phyloP scores from a whole-genome alignment of 1,140 invertebrate genomes.

The Drosophila lowei region DNA sequence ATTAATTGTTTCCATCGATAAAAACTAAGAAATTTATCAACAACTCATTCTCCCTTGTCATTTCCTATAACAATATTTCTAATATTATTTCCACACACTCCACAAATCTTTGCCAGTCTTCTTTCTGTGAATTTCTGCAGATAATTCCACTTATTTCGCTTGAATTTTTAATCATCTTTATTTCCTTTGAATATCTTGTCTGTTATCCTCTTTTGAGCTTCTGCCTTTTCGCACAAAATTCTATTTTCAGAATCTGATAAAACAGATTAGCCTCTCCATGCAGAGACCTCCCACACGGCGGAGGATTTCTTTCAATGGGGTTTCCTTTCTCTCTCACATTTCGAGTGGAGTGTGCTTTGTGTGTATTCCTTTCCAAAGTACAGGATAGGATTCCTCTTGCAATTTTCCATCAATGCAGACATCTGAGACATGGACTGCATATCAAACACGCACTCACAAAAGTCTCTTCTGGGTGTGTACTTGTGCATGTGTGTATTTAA shows the following conservation, averaged over 20 bases:
- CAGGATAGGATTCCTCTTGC: slow-evolving; percentile 28
- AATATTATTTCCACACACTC: too few relatives aligned
- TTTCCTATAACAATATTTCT: too few relatives aligned
- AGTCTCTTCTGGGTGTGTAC: slow-evolving; percentile 25
- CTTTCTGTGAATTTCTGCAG: too few relatives aligned
- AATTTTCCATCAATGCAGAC: slow-evolving; percentile 61
- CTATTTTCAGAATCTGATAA: slow-evolving; percentile 44
- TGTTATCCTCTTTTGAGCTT: slow-evolving; percentile 16
- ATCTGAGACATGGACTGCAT: slow-evolving; percentile 63
- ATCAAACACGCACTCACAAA: slow-evolving; percentile 58
- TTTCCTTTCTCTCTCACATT: slow-evolving; percentile 22
- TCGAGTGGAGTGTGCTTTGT: slow-evolving; percentile 32
- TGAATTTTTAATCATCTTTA: slow-evolving; percentile 13
- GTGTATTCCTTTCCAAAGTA: slow-evolving; percentile 8
- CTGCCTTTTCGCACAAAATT: slow-evolving; percentile 26
- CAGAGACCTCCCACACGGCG: slow-evolving; percentile 29
- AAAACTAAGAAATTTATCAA: too few relatives aligned
- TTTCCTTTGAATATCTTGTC: slow-evolving; percentile 6
- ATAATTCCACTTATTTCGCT: not conserved
- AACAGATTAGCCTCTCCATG: slow-evolving; percentile 27
- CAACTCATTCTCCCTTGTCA: too few relatives aligned
- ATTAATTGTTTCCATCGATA: too few relatives aligned
- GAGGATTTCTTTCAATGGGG: slow-evolving; percentile 15
- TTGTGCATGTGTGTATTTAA: slow-evolving; percentile 51
- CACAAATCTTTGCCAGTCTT: too few relatives aligned